Evolutionary conservation across 1,140 invertebrate species (phyloP).

Genomic region (Dreissena polymorpha): DNA sequence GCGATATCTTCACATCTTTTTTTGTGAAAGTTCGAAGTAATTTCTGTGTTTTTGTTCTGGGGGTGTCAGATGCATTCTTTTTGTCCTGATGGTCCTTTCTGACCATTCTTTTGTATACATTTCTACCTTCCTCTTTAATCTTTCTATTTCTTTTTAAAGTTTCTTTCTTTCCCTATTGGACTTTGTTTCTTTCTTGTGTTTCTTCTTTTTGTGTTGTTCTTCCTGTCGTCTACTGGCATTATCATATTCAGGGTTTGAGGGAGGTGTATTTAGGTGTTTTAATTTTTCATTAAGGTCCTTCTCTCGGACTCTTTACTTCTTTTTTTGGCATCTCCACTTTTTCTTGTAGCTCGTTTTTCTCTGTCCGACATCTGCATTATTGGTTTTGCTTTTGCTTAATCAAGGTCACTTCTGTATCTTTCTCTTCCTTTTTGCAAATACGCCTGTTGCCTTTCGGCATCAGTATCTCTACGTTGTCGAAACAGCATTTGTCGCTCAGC

Average conservation of each 20-base stretch:
- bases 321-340: slow-evolving; percentile 22
- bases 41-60: slow-evolving; percentile 28
- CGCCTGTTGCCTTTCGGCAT: slow-evolving; percentile 13
- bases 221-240: slow-evolving; percentile 17
- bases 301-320: background rate
- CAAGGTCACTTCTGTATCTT: slow-evolving; percentile 19
- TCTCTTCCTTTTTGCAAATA: slow-evolving; percentile 28
- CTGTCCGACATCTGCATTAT: slow-evolving; percentile 11
- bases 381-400: slow-evolving; percentile 21
- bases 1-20: slow-evolving; percentile 26
- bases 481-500: too few species aligned
- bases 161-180: slow-evolving; percentile 7
- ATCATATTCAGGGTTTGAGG: slow-evolving; percentile 15
- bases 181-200: slow-evolving; percentile 19
- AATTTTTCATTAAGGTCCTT: background rate
- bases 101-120: slow-evolving; percentile 27
- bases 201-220: slow-evolving; percentile 14
- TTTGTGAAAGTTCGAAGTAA: slow-evolving; percentile 21
- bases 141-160: slow-evolving; percentile 18
- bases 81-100: background rate
- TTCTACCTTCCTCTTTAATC: slow-evolving; percentile 22
- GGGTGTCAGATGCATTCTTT: slow-evolving; percentile 9
- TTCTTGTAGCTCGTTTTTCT: slow-evolving; percentile 1
- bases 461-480: slow-evolving; percentile 15
- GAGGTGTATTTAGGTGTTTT: slow-evolving; percentile 10